Evolutionary conservation across 53 echinoderm and acorn worm species (phyloP).

Genomic region (Glandiceps talaboti): DNA sequence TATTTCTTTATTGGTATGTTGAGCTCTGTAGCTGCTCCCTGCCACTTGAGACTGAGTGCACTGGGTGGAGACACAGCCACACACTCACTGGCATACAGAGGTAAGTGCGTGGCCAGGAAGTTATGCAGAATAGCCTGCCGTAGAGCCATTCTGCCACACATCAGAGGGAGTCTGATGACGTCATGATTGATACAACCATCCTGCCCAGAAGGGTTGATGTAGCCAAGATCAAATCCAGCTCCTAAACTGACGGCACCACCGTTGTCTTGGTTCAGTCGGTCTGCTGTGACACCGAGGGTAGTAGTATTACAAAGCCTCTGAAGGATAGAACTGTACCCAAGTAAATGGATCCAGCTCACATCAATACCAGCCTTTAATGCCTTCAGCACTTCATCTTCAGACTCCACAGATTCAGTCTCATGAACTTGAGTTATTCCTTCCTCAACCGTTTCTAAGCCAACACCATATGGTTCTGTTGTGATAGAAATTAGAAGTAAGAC

Average conservation of each 20-base stretch:
- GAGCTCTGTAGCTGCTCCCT: constrained; percentile 22
- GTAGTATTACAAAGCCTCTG: constrained; percentile 74
- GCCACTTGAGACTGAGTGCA: constrained; percentile 33
- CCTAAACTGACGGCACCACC: constrained; percentile 25
- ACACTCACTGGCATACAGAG: constrained; percentile 46
- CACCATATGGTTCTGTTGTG: not conserved
- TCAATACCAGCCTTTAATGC: not conserved
- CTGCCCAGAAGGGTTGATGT: constrained; percentile 25
- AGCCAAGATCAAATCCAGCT: constrained; percentile 44
- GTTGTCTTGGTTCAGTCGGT: not conserved
- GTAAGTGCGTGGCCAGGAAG: constrained; percentile 50
- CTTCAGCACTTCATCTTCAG: not conserved
- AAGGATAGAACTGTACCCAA: constrained; percentile 72
- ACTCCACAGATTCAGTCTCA: not conserved
- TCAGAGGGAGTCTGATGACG: constrained; percentile 58
- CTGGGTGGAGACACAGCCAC: constrained; percentile 43
- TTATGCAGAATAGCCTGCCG: constrained; percentile 53
- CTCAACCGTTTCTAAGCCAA: not conserved
- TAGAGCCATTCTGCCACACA: constrained; percentile 34
- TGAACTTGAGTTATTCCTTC: not conserved
- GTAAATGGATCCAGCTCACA: constrained; percentile 61
- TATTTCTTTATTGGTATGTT: constrained; percentile 46
- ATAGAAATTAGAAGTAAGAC: no score
- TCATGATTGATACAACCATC: constrained; percentile 61
- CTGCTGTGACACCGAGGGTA: constrained; percentile 35